Base-by-base conservation (phyloP, 2,113 vertebrate species). In the Eleginops maclovinus region DNA sequence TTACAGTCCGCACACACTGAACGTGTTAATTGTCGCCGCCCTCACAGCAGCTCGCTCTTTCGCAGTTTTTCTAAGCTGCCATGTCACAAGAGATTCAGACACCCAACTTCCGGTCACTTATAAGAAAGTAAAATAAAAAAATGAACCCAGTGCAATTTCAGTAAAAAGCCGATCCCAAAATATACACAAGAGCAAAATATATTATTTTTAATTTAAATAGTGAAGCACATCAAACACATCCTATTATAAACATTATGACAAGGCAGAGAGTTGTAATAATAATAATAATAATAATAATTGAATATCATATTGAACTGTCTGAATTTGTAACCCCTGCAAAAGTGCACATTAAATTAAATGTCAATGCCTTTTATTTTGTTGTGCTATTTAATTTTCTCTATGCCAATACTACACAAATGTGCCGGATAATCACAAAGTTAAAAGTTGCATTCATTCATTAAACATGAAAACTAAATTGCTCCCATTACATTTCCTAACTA, bases 61-160 rank as follows among this genome's bases (percentile, higher is more conserved):
- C 14, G 59, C 46, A 61, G 40, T 14, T 75, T 89, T 75, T 50
- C 22, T 84, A 84, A 67, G 2, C 14, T 3, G 0, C 16, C 22
- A 44, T 49, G 61, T 82, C 65, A 62, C 9, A 9, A 22, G 17
- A 9, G 0, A 58, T 47, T 47, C 4, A 79, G 79, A 73, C 6
- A 41, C 4, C 0, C 1, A 0, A 77, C 49, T 82, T 91, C 88
- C 86, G 53, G 62, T 51, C 0, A 14, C 3, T 0, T 0, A 9
- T 72, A 46, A 26, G n/a, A n/a, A n/a, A n/a, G n/a, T 0, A 77
- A 50, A 88, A 63, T 85, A 83, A 88, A 81, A 79, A n/a, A n/a
- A n/a, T n/a, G n/a, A 36, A 7, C 31, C 31, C 31, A 36, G 31
- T 36, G 31, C 31, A 36, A 36, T 36, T 7, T 36, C 31, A 36